Evolutionary conservation across 2,113 vertebrate genomes (phyloP).

Genomic region (Nettapus auritus): DNA sequence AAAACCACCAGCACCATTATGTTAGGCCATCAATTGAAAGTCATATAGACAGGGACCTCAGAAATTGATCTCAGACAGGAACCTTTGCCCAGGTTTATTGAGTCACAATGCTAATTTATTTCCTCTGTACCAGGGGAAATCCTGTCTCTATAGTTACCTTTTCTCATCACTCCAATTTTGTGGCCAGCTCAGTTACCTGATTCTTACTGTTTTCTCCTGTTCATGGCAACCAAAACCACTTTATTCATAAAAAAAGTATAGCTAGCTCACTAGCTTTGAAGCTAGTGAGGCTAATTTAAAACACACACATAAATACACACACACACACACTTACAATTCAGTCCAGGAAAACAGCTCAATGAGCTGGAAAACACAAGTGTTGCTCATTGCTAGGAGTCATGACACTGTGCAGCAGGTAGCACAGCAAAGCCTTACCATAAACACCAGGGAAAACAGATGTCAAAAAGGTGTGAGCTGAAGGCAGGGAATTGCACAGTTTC

Average conservation of each 20-base stretch:
- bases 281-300: not conserved
- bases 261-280: not conserved
- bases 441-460: not conserved
- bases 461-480: not conserved
- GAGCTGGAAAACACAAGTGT: not conserved
- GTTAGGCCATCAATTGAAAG: not conserved
- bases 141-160: not conserved
- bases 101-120: not conserved
- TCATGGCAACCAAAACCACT: not conserved
- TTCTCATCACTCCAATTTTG: not conserved
- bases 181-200: not conserved
- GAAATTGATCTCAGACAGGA: not conserved
- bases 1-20: not conserved
- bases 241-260: not conserved
- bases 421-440: not conserved
- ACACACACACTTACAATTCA: not conserved
- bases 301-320: not conserved
- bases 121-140: not conserved
- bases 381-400: not conserved
- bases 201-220: not conserved
- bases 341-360: not conserved
- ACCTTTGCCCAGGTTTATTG: not conserved
- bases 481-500: not conserved
- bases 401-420: not conserved
- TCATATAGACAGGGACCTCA: not conserved